Percentiles rank a stretch among this genome's conserved stretches.
Evolutionary conservation across 2,888 invertebrate species (phyloP).

Genomic region (Ophioninae sp.): DNA sequence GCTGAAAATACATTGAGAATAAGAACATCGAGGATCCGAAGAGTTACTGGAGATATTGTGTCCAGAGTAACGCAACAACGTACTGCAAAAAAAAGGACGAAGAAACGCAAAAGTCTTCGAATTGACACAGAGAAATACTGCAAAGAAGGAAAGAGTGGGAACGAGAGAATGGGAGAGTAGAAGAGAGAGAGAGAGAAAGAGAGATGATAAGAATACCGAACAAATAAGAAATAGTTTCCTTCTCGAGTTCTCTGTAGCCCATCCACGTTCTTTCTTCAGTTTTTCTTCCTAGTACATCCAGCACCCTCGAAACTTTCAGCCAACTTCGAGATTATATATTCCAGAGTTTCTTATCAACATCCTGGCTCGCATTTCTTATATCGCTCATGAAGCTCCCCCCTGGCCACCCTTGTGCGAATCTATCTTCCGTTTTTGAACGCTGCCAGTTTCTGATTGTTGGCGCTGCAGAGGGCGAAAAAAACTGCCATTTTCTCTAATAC

Average conservation of each 20-base stretch:
- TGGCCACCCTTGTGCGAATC: not conserved
- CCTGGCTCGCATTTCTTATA: constrained; percentile 21
- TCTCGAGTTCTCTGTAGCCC: constrained; percentile 32
- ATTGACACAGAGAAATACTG: constrained; percentile 28
- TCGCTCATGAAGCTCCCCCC: constrained; percentile 7
- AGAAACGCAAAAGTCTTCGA: not conserved
- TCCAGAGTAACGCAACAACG: not conserved
- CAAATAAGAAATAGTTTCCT: constrained; percentile 35
- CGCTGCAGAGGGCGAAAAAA: constrained; percentile 1
- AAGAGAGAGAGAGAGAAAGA: constrained; percentile 15
- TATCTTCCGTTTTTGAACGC: not conserved
- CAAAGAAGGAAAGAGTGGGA: constrained; percentile 19
- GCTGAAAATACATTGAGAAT: constrained; percentile 51
- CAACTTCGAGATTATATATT: constrained; percentile 57
- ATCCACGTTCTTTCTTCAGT: constrained; percentile 3
- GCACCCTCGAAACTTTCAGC: constrained; percentile 41
- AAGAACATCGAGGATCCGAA: constrained; percentile 14
- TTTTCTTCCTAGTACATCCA: constrained; percentile 17
- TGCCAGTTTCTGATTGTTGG: not conserved
- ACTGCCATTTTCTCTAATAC: not conserved
- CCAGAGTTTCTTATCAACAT: constrained; percentile 50
- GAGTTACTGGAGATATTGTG: constrained; percentile 4
- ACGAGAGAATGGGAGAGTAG: constrained; percentile 1
- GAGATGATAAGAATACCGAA: not conserved
- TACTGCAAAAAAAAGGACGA: not conserved